Base-by-base conservation (phyloP, 1,140 invertebrate species). In the Rhagoletis zephyria region DNA sequence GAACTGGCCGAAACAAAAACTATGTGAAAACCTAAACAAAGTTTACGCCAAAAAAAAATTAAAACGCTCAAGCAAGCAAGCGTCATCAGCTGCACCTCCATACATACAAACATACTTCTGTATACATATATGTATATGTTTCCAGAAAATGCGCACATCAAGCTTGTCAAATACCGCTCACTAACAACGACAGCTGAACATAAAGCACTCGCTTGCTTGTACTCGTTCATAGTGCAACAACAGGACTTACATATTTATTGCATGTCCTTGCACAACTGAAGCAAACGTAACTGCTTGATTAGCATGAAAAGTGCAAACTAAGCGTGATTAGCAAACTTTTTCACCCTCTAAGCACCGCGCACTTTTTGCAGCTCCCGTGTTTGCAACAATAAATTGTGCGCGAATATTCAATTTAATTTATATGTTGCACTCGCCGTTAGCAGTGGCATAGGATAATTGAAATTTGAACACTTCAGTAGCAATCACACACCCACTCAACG, bases 281-380 rank as follows among this genome's bases (percentile, higher is more conserved):
- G n/a, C 4, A 56, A 74, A 56, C 16, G 45, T 56, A 2, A 59
- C 12, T 81, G 7, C 48, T 30, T 30, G 74, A 10, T 9, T 56
- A 81, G 74, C 48, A 30, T n/a, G 48, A 74, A 81, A 81, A 81
- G 48, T n/a, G 74, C 74, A 56, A 81, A 81, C 74, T 81, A 56
- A 81, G 74, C 74, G 74, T 81, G 74, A 81, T 81, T 81, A 81
- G 48, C 74, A 81, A 81, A 56, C 48, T 81, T 81, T 12, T 45
- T 4, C 67, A 19, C 48, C 1, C 42, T 6, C 42, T 6, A 74
- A 74, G 42, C 74, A 14, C 12, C 7, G 48, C 74, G 16, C 16
- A 42, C 67, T 45, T n/a, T n/a, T 10, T 9, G 12, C 42, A 19
- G 10, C 42, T 45, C 45, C 70, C 5, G 6, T 48, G 74, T 56